Base-by-base conservation (phyloP, 2,113 vertebrate genomes). In the Pholis gunnellus region DNA sequence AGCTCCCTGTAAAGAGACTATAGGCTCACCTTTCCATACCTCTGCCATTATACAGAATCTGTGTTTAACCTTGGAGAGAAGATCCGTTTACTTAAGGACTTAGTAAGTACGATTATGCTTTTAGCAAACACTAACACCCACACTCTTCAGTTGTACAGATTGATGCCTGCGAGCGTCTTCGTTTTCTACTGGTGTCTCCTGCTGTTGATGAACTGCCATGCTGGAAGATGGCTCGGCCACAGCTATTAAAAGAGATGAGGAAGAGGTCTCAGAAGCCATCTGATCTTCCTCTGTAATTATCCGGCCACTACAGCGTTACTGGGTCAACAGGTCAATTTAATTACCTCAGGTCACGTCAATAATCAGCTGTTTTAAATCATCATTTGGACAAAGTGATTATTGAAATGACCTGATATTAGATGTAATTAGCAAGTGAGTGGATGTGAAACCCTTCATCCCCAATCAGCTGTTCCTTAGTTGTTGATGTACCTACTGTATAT, bases 311-410 rank as follows among this genome's bases (percentile, higher is more conserved):
- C 40, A 67, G 34, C 0, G 25, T 64, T 61, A 75, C 42, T 2
- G 27, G 83, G 77, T 88, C 79, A 83, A 64, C 27, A 0, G 84
- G 72, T 88, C 86, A 76, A 63, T 83, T 85, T 82, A 86, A 87
- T 88, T 72, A 86, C 78, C 29, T 67, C 61, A 4, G 5, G 73
- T 72, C 69, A 63, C 57, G 56, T 80, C 78, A 78, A 65, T 83
- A 78, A 83, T 81, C 76, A 87, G 52, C 75, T 69, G 17, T 70
- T 70, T 72, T 65, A 66, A 75, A 69, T 82, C 64, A 42, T 82
- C 64, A 44, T 40, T 61, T 27, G 25, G 52, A 34, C 60, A 88
- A 81, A 68, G 78, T 27, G 48, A 75, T 79, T 56, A 84, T 65
- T 85, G 56, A 87, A 88, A 77, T 81, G 57, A 79, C 68, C 60